Evolutionary conservation across 1,140 invertebrate species (phyloP), one percentile per base, ranked within the genome.

Genomic region (Gryllus bimaculatus): DNA sequence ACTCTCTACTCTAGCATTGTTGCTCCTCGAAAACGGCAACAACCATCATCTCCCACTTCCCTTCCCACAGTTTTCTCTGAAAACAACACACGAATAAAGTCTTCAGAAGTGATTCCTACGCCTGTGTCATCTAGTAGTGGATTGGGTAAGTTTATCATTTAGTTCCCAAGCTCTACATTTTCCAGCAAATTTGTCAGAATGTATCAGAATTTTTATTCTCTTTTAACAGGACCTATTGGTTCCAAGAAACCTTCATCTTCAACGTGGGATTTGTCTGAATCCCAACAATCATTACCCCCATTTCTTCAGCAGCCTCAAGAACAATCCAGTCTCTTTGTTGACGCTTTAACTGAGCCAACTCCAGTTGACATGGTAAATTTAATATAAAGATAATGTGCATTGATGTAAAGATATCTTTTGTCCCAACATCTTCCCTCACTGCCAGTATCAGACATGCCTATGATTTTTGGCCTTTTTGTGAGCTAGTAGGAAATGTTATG

Each of bases 51-150:
- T 13, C 54, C 54, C 18, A 66, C 54, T 13, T 66, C 82, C 18
- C 81, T 85, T 47, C 81, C 83, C 12, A 81, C 82, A 81, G 81
- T 84, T 48, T 79, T 85, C 1, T 79, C 81, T 20, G 82, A 83
- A 77, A 82, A 82, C n/a, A 48, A 21, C 13, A 78, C 75, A 78
- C 74, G 79, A 8, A 77, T 77, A 20, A 47, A 83, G 82, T 82
- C 81, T 82, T 20, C 39, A 84, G 21, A 83, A 86, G 26, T 77
- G 81, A 7, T 39, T 82, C 20, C 84, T 83, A 26, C 77, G 83
- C 15, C 39, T 76, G 13, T 84, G 86, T 74, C 82, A 84, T 49
- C 39, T 74, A 48, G n/a, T 47, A 20, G n/a, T 48, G 39, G 18
- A 78, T 78, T 76, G 54, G 75, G 20, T 39, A 47, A 79, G 8